phyloP scores from a whole-genome alignment of 2,888 invertebrate species.

The Cataglyphis rosenhaueri region DNA sequence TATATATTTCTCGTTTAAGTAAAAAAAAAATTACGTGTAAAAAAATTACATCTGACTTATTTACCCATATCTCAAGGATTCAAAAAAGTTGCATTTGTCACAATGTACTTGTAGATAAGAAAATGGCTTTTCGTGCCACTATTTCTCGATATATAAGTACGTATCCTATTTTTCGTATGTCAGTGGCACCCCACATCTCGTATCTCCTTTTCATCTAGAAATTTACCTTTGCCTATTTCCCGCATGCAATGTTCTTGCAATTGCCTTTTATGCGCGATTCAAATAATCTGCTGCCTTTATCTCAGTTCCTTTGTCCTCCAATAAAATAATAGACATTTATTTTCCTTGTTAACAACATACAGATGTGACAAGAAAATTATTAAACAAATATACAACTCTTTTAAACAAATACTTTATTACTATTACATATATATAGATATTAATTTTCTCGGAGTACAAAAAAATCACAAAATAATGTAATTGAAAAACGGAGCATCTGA shows the following conservation, averaged over 20 bases:
- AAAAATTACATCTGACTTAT: neutral
- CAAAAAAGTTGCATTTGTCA: conserved; percentile 32
- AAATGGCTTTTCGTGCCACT: conserved; percentile 26
- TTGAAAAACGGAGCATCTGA: neutral
- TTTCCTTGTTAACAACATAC: neutral
- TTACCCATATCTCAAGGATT: conserved; percentile 19
- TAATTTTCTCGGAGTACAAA: conserved; percentile 10
- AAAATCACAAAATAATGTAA: neutral
- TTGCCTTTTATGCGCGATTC: conserved; percentile 44
- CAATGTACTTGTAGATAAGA: conserved; percentile 21
- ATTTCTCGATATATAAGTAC: conserved; percentile 21
- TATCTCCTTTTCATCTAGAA: conserved; percentile 45
- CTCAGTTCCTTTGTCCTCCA: conserved; percentile 23
- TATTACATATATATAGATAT: neutral
- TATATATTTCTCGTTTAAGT: neutral
- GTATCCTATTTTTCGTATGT: conserved; percentile 33
- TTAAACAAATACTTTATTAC: neutral
- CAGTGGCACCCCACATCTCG: neutral
- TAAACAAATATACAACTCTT: conserved; percentile 4
- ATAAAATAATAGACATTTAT: conserved; percentile 48
- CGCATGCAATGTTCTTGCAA: conserved; percentile 30
- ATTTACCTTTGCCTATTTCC: conserved; percentile 44
- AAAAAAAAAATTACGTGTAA: neutral
- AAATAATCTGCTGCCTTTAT: conserved; percentile 42
- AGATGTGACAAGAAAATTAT: conserved; percentile 7